phyloP scores from a whole-genome alignment of 2,797 vertebrate species.

The Brachyrhaphis roseni region DNA sequence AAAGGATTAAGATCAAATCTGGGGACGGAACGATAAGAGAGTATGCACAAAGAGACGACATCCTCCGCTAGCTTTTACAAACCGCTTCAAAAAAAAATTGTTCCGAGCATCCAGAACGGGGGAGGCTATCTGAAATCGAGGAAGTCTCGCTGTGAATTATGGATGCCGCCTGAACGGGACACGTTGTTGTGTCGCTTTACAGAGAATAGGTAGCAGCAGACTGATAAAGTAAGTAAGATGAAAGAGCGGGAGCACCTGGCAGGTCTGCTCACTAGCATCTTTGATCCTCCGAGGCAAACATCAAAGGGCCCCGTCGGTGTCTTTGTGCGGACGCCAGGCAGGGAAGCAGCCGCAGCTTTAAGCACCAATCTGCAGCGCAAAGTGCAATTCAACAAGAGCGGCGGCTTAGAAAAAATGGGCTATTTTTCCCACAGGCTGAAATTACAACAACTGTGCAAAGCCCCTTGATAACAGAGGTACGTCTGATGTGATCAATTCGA shows the following conservation, averaged over 20 bases:
- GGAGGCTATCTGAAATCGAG: constrained; percentile 25
- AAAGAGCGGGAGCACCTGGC: constrained; percentile 72
- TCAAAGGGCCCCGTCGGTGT: constrained; percentile 70
- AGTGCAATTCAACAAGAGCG: constrained; percentile 55
- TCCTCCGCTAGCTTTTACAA: background rate
- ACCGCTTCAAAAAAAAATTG: constrained; percentile 13
- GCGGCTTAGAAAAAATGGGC: constrained; percentile 46
- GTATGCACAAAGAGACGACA: constrained; percentile 11
- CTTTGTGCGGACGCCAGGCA: constrained; percentile 61
- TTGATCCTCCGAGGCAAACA: constrained; percentile 74
- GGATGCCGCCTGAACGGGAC: constrained; percentile 37
- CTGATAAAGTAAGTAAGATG: constrained; percentile 66
- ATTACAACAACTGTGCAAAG: constrained; percentile 59
- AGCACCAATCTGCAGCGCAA: constrained; percentile 63
- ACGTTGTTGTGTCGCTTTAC: constrained; percentile 54
- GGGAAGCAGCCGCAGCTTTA: constrained; percentile 51
- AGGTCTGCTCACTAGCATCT: constrained; percentile 63
- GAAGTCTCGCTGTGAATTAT: constrained; percentile 47
- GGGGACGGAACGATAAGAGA: constrained; percentile 20
- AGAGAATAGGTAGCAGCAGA: constrained; percentile 53
- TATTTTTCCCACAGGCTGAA: constrained; percentile 31
- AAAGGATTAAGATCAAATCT: constrained; percentile 33
- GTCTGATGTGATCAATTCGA: constrained; percentile 55
- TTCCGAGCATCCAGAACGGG: constrained; percentile 12
- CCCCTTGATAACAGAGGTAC: constrained; percentile 41